Conservation (phyloP, 2,888 invertebrate species). For the Mycogona germanica region DNA sequence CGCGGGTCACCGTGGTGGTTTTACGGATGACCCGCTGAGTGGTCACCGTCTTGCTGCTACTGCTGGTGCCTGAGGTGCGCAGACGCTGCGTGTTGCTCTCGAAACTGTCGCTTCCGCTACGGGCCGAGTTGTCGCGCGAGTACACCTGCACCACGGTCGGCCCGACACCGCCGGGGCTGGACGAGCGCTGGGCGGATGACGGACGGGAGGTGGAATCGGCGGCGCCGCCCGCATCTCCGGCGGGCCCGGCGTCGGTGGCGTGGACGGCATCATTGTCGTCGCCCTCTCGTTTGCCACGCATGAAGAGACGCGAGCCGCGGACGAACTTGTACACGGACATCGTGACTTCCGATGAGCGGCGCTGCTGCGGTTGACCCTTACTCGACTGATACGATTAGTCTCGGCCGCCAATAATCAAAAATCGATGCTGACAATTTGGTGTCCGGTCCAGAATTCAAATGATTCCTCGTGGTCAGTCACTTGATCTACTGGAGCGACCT, state of each 20-base stretch:
- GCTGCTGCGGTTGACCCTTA: too few relatives aligned
- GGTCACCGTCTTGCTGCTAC: constrained; percentile 67
- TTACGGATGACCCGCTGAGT: constrained; percentile 77
- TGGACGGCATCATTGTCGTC: constrained; percentile 43
- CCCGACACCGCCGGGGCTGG: constrained; percentile 5
- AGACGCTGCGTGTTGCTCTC: constrained; percentile 40
- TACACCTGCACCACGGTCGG: constrained; percentile 18
- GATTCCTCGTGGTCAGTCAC: neutral
- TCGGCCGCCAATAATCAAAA: too few relatives aligned
- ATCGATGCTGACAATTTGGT: too few relatives aligned
- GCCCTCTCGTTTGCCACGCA: constrained; percentile 56
- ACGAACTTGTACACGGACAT: constrained; percentile 71
- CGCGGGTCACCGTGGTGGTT: constrained; percentile 74
- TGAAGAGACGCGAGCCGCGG: constrained; percentile 58
- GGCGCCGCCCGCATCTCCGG: constrained; percentile 31
- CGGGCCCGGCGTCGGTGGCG: constrained; percentile 35
- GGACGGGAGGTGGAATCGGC: constrained; percentile 15
- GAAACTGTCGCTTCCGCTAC: constrained; percentile 34
- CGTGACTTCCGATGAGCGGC: neutral
- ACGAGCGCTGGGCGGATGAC: constrained; percentile 10
- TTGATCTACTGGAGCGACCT: too few relatives aligned
- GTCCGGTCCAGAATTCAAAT: neutral
- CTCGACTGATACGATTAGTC: too few relatives aligned
- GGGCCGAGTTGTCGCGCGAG: constrained; percentile 18
- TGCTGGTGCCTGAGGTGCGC: constrained; percentile 44